Evolutionary conservation across 2,888 invertebrate species (phyloP), one percentile per base, ranked within the genome.

Genomic region (Sinopyrophorus schimmeli): DNA sequence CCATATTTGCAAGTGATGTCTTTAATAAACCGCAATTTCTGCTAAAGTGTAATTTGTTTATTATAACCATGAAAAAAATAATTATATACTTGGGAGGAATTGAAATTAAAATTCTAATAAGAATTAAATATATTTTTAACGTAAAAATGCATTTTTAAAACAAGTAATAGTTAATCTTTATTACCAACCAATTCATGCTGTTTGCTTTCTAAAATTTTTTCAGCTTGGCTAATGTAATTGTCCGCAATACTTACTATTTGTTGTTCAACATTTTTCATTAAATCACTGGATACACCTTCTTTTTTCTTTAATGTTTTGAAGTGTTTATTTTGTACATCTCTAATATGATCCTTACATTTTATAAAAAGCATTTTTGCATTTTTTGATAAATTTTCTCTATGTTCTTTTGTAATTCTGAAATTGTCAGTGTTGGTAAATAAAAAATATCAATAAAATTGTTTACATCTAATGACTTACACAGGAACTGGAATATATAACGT

Each of bases 401-500:
- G 89, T 69, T 98, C 96, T 68, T 89, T 89, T 0, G 97, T 96
- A 0, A 98, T 88, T 73, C 71, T 68, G 57, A 52, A 64, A 63
- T 52, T 55, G 1, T 2, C 2, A 14, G 2, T 4, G 3, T 4
- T 5, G 7, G 5, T 3, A 21, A 21, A 21, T n/a, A 5, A 21
- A 21, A 21, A 21, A 21, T 21, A 2, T 2, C 9, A 3, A 2
- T 5, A 20, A 6, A 20, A 6, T 20, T 6, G 21, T 20, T 20
- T 20, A 20, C 21, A 20, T 7, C 5, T 20, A 20, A 5, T 20
- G 5, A 20, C 75, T 77, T 77, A 86, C 86, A 92, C 94, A 6
- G 95, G 93, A 57, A 94, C 81, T 21, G 92, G 89, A 38, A 97
- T 80, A 72, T 83, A 95, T 32, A 97, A 73, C 1, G 89, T 90